phyloP scores from a whole-genome alignment of 2,888 invertebrate genomes.

The Suillia variegata region DNA sequence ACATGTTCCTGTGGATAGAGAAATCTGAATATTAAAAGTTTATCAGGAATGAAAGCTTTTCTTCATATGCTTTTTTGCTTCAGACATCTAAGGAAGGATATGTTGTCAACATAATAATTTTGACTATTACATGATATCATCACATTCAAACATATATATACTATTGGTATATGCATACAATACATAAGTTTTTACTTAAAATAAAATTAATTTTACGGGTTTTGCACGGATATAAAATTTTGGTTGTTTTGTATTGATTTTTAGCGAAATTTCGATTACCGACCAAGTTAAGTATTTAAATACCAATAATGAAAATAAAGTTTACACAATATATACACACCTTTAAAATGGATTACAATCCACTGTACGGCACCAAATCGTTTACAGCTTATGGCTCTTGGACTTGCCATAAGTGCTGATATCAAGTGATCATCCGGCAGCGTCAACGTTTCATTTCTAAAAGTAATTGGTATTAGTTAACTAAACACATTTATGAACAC shows the following conservation, averaged over 20 bases:
- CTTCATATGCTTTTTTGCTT: too few relatives aligned
- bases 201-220: neutral
- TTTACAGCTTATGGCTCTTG: conserved; percentile 98
- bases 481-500: neutral
- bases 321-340: conserved; percentile 64
- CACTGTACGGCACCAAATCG: conserved; percentile 94
- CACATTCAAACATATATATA: too few relatives aligned
- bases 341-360: conserved; percentile 96
- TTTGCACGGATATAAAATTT: neutral
- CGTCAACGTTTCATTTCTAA: conserved; percentile 1
- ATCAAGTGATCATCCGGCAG: conserved; percentile 18
- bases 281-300: too few relatives aligned
- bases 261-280: too few relatives aligned
- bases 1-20: conserved; percentile 83
- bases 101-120: conserved; percentile 36
- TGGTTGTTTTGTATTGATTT: too few relatives aligned
- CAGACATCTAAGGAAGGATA: conserved; percentile 61
- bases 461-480: conserved; percentile 2
- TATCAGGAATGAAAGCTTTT: neutral
- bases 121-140: conserved; percentile 22
- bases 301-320: neutral
- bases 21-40: conserved; percentile 14
- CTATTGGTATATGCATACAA: neutral
- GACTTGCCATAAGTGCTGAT: conserved; percentile 93
- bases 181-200: neutral